Evolutionary conservation across 2,888 invertebrate species (phyloP), one percentile per base, ranked within the genome.

Genomic region (Drosophila cognata): DNA sequence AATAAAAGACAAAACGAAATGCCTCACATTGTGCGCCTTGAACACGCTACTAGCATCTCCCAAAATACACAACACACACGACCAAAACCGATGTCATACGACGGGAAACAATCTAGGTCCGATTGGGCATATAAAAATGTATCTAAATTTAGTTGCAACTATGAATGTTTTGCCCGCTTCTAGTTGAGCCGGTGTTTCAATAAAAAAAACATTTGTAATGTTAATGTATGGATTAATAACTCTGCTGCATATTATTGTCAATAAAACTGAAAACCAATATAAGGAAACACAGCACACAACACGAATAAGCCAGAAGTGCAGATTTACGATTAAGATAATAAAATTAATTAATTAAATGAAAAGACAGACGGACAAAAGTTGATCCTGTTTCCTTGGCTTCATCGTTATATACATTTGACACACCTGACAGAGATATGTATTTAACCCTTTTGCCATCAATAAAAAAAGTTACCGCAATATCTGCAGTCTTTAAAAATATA

Each of bases 161-260:
- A 18, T 25, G 50, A 46, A 60, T 67, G 62, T 71, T 41, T 55
- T 63, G 36, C 31, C 18, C 48, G 75, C 67, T 58, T 64, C 62
- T 55, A 67, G 46, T 56, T 65, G 55, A 59, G 41, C 64, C 59
- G 61, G 60, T 64, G 62, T 76, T 79, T 79, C 58, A 59, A 62
- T 65, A 46, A 64, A 36, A 36, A 21, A 73, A 73, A 55, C 48
- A 50, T 46, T 73, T 76, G 57, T 76, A 70, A 73, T 66, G 52
- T 35, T 79, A 67, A 67, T 62, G n/a, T 67, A 57, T 85, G 80
- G 79, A 79, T 67, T 69, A 72, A 74, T 58, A 56, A 78, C 66
- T 63, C 52, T 51, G 71, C 57, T 74, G 77, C 79, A 83, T 77
- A 77, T 82, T 67, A 69, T 69, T 86, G 74, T 86, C 74, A 85